phyloP scores from a whole-genome alignment of 2,797 vertebrate species.

The Morus bassanus region DNA sequence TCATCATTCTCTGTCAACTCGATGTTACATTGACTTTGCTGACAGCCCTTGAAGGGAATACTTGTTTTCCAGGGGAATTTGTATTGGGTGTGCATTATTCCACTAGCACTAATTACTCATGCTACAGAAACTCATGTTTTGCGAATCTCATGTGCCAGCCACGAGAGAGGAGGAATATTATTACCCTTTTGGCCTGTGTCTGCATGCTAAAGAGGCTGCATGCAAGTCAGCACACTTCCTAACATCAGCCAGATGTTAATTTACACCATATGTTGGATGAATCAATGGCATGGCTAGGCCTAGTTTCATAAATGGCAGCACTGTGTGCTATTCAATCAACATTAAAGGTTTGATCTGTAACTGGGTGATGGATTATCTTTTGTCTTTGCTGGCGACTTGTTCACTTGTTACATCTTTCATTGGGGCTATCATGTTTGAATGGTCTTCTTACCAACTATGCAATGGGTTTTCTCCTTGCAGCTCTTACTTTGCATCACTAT shows the following conservation, averaged over 20 bases:
- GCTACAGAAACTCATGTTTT: neutral
- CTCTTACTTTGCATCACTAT: neutral
- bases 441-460: neutral
- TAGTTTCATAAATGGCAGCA: neutral
- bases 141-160: neutral
- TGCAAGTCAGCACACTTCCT: neutral
- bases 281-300: neutral
- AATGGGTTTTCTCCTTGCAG: neutral
- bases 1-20: slow-evolving; percentile 23
- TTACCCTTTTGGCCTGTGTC: slow-evolving; percentile 8
- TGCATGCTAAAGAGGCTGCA: neutral
- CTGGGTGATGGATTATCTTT: neutral
- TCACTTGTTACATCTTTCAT: neutral
- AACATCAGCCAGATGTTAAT: neutral
- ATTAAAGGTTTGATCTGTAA: neutral
- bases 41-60: slow-evolving; percentile 27
- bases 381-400: neutral
- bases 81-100: neutral
- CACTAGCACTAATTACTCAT: neutral
- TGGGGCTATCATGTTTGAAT: accelerated
- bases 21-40: slow-evolving; percentile 1
- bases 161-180: neutral
- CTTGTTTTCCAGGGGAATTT: slow-evolving; percentile 7
- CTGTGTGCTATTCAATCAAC: neutral
- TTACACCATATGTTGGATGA: neutral